Evolutionary conservation across 2,888 invertebrate genomes (phyloP).

Genomic region (Lycia hirtaria): DNA sequence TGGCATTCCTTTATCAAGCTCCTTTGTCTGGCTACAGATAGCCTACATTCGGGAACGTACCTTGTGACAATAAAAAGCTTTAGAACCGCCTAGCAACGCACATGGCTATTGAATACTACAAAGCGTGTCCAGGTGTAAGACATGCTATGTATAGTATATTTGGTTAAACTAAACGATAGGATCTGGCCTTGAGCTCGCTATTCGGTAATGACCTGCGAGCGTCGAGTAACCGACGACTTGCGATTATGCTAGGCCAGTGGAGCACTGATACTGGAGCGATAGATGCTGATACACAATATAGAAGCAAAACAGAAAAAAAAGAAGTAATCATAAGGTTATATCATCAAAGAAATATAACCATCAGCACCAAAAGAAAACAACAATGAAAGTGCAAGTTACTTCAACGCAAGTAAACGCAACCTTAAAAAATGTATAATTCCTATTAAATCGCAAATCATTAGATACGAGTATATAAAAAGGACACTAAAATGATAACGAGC

Average conservation of each 20-base stretch:
- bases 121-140: conserved; percentile 37
- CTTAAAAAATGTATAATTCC: too few species aligned
- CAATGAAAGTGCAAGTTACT: too few species aligned
- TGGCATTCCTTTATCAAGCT: conserved; percentile 23
- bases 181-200: conserved; percentile 66
- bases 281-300: too few species aligned
- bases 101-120: conserved; percentile 23
- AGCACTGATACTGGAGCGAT: conserved; percentile 32
- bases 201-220: conserved; percentile 72
- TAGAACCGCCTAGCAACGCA: conserved; percentile 15
- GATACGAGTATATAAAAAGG: too few species aligned
- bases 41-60: conserved; percentile 15
- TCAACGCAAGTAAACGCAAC: too few species aligned
- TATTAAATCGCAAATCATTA: too few species aligned
- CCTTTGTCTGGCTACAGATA: conserved; percentile 19
- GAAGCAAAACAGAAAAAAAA: too few species aligned
- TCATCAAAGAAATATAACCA: too few species aligned
- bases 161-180: conserved; percentile 46
- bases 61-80: conserved; percentile 16
- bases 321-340: too few species aligned
- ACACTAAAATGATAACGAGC: too few species aligned
- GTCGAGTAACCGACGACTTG: conserved; percentile 57
- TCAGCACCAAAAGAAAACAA: too few species aligned
- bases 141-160: conserved; percentile 15
- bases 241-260: conserved; percentile 48